These are phyloP conservation scores for Cabera pusaria DNA, from an alignment of 2,888 invertebrate species.

Conservation along the genomic window DNA sequence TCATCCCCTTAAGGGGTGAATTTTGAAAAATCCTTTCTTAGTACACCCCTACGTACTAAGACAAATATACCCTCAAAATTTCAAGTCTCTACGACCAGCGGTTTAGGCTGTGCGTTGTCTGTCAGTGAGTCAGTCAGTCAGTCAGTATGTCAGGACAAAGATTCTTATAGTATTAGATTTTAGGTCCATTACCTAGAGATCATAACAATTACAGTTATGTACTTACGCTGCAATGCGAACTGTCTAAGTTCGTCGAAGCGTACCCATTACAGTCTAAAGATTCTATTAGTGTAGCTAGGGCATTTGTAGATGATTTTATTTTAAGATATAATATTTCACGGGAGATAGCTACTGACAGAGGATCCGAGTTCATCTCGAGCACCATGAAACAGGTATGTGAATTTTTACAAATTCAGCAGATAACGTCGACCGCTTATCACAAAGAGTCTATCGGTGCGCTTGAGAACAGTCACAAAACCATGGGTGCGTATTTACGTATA, in stretches of 20 bases:
- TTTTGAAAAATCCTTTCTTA: too few relatives aligned
- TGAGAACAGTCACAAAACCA: not conserved
- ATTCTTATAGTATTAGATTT: too few relatives aligned
- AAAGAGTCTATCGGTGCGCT: constrained; percentile 1
- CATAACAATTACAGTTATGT: constrained; percentile 24
- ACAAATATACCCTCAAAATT: too few relatives aligned
- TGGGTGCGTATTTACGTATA: not conserved
- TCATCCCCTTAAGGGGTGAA: too few relatives aligned
- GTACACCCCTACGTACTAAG: too few relatives aligned
- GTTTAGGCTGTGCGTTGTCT: too few relatives aligned
- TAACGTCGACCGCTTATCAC: constrained; percentile 1
- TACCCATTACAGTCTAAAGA: constrained; percentile 13
- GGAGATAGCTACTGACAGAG: constrained; percentile 17
- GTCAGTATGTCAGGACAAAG: too few relatives aligned
- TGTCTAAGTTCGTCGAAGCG: constrained; percentile 27
- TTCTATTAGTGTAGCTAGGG: constrained; percentile 7
- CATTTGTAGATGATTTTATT: constrained; percentile 22
- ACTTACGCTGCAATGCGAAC: constrained; percentile 30
- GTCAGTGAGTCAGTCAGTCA: too few relatives aligned
- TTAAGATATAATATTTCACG: constrained; percentile 13
- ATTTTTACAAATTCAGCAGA: not conserved
- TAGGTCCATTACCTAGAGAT: constrained; percentile 24
- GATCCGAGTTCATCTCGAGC: constrained; percentile 19
- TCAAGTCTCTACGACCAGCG: too few relatives aligned
- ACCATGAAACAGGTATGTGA: constrained; percentile 11